Base-by-base conservation (phyloP, 2,888 invertebrate genomes). In the Caenorhabditis sp. region DNA sequence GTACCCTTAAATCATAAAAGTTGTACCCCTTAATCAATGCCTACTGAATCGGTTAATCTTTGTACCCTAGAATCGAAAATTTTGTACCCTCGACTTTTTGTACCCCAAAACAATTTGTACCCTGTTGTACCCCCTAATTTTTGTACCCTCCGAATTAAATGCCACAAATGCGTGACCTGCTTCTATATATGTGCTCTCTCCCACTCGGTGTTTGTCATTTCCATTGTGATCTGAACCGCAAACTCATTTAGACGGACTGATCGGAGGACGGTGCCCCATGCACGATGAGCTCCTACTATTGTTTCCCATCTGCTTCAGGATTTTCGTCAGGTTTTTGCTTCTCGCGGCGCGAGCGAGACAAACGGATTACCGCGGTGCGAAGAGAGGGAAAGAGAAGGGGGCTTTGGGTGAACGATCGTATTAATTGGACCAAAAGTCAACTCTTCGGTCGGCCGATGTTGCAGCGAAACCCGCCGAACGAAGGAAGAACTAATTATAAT, bases 361-460 rank as follows among this genome's bases (percentile, higher is more conserved):
- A 41, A 61, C 59, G 70, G 70, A 70, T 70, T 68, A 52, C 58
- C 58, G 68, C 58, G 59, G 59, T 53, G 70, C 52, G 70, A 70
- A 70, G 45, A 50, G 58, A 39, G 35, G 26, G 48, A n/a, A 2
- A 35, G 20, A 30, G 20, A 43, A 22, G 35, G n/a, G n/a, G n/a
- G n/a, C n/a, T n/a, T n/a, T n/a, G n/a, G n/a, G n/a, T n/a, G n/a
- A 35, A 52, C 22, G 11, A 35, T 35, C 39, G 35, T 26, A 39
- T 35, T 48, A 48, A 30, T 20, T 22, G 27, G 70, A 17, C 50
- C 68, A 68, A 58, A 50, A 39, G 68, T 68, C 68, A 58, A 26
- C 5, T 32, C 17, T n/a, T n/a, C n/a, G n/a, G n/a, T n/a, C n/a
- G n/a, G n/a, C n/a, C n/a, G n/a, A n/a, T n/a, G n/a, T n/a, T n/a